Conservation (phyloP, 2,113 vertebrate species). For the Piliocolobus tephrosceles region DNA sequence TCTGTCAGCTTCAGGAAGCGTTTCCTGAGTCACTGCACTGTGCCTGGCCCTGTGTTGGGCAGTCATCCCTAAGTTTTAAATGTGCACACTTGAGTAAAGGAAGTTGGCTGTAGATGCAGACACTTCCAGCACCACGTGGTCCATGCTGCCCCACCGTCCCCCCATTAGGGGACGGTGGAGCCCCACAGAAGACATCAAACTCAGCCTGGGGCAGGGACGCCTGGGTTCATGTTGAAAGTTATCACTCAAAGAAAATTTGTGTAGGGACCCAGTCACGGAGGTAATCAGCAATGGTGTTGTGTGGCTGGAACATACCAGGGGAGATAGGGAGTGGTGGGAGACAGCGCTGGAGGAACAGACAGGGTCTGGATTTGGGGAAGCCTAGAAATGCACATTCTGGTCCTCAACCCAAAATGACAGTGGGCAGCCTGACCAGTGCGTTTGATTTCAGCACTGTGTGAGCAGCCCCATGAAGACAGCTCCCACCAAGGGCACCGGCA, state of each 20-base stretch:
- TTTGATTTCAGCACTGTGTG: background rate
- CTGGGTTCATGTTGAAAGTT: background rate
- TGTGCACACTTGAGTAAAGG: background rate
- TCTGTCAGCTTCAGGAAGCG: background rate
- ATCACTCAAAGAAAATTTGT: background rate
- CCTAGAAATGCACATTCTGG: background rate
- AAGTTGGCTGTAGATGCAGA: background rate
- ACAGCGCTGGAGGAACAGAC: background rate
- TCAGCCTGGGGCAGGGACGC: background rate
- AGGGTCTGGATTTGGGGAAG: background rate
- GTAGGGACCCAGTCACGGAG: background rate
- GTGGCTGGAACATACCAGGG: background rate
- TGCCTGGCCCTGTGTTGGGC: background rate
- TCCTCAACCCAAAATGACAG: background rate
- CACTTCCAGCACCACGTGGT: fast-evolving
- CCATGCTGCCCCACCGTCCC: background rate
- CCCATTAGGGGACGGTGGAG: fast-evolving
- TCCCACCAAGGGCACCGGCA: background rate
- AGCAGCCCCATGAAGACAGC: background rate
- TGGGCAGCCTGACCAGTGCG: background rate
- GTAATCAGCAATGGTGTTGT: background rate
- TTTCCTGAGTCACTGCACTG: background rate
- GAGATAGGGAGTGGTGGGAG: background rate
- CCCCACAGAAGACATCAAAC: background rate
- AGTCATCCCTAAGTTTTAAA: background rate